These are phyloP conservation scores for Spilogale gracilis DNA, from an alignment of 2,113 vertebrate genomes.

Conservation along the genomic window DNA sequence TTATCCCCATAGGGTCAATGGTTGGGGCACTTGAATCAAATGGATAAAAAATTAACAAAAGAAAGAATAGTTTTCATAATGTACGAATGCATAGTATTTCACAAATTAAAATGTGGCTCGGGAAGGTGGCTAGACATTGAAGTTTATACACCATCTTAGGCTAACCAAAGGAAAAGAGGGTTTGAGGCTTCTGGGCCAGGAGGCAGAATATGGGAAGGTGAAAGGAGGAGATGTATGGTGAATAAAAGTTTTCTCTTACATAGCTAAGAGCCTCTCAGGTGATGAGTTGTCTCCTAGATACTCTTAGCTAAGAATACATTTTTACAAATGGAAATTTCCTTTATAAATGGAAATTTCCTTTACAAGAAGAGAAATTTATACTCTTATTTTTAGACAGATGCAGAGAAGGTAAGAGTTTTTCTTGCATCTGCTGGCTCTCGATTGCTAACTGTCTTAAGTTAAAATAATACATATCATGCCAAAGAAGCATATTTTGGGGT, in stretches of 20 bases:
- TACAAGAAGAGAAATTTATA: not conserved
- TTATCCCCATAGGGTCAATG: not conserved
- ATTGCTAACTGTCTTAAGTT: not conserved
- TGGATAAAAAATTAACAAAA: not conserved
- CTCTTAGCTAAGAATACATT: not conserved
- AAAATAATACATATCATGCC: not conserved
- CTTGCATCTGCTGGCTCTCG: not conserved
- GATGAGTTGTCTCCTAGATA: not conserved
- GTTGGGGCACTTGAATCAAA: not conserved
- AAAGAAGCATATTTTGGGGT: conserved; percentile 14
- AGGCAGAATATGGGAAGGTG: not conserved
- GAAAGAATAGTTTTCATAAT: not conserved
- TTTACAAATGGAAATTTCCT: conserved; percentile 42
- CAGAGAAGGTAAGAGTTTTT: not conserved
- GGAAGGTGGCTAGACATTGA: not conserved
- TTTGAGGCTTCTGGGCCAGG: not conserved
- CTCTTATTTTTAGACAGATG: not conserved
- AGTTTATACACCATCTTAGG: not conserved
- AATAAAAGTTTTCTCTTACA: not conserved
- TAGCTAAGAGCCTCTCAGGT: not conserved
- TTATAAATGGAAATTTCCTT: conserved; percentile 30
- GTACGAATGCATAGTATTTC: not conserved
- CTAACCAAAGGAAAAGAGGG: not conserved
- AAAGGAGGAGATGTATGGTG: not conserved
- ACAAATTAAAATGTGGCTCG: not conserved